Base-by-base conservation (phyloP, 2,888 invertebrate species). In the Agrotis ipsilon region DNA sequence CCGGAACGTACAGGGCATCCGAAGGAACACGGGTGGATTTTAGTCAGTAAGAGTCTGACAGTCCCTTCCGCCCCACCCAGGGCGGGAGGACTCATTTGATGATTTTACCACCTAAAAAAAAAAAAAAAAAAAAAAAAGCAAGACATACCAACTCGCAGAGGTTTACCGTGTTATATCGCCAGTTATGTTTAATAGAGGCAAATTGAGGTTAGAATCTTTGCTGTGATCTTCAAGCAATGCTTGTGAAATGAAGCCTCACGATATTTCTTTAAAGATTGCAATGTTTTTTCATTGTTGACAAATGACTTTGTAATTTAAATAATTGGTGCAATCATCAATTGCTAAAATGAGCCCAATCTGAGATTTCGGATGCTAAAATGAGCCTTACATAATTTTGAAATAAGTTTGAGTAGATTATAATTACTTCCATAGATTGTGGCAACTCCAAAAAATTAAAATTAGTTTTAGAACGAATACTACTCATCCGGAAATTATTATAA, bases 381-480 rank as follows among this genome's bases (percentile, higher is more conserved):
- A 39, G 9, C 39, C 9, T 39, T 39, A 39, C 39, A 32, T 39
- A 39, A 39, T 39, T 19, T 46, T 14, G 16, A 48, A 27, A 48
- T 58, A 6, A 2, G 21, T 24, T 46, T 51, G 19, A 62, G 21
- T 62, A n/a, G 46, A 48, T 78, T 58, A 52, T 74, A 79, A 72
- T 72, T 43, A 51, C 32, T 6, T 24, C 2, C 39, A 49, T 21
- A 6, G 6, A 45, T 66, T n/a, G 21, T 48, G 14, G 2, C 14
- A 16, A 18, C 7, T n/a, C 27, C 19, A 32, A 32, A 45, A 13
- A 63, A 27, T 48, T 45, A 18, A 32, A 7, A 32, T 11, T 0
- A 1, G 39, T 11, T 39, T 39, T 9, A 11, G 11, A 39, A 39
- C 39, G 3, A 45, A 39, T 1, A 43, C 9, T 13, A 48, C 13